Conservation (phyloP, 2,113 vertebrate species). For the Lagenorhynchus albirostris region DNA sequence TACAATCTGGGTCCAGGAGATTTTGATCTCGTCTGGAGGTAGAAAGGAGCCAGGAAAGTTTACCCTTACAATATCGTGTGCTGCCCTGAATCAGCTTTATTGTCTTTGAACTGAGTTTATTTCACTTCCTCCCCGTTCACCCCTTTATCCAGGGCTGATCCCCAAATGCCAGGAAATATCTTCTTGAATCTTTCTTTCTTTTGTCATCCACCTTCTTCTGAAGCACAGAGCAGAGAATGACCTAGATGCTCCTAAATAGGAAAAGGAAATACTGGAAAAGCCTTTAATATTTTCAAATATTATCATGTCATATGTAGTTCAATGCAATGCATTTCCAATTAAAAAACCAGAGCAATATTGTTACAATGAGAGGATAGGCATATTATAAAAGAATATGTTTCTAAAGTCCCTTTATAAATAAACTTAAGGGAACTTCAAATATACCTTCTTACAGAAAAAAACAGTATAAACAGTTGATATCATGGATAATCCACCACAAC, state of each 20-base stretch:
- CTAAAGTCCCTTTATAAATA: not conserved
- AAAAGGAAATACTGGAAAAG: not conserved
- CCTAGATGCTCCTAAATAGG: not conserved
- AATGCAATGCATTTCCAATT: not conserved
- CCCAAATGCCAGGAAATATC: not conserved
- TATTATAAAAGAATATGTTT: not conserved
- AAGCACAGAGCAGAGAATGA: not conserved
- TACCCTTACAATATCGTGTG: accelerated
- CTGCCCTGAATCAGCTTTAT: not conserved
- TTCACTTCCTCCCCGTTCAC: not conserved
- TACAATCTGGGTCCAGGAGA: not conserved
- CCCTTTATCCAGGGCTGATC: not conserved
- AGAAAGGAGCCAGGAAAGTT: not conserved
- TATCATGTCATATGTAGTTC: not conserved
- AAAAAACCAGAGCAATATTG: not conserved
- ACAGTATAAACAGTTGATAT: not conserved
- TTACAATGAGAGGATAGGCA: not conserved
- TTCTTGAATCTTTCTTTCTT: not conserved
- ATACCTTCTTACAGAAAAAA: not conserved
- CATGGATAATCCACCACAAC: no score
- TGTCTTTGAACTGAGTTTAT: not conserved
- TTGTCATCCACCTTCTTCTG: not conserved
- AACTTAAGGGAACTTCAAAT: not conserved
- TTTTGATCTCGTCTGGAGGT: not conserved
- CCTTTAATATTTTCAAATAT: not conserved